Conservation (phyloP, 2,888 invertebrate species). For the Calephelis perditalis region DNA sequence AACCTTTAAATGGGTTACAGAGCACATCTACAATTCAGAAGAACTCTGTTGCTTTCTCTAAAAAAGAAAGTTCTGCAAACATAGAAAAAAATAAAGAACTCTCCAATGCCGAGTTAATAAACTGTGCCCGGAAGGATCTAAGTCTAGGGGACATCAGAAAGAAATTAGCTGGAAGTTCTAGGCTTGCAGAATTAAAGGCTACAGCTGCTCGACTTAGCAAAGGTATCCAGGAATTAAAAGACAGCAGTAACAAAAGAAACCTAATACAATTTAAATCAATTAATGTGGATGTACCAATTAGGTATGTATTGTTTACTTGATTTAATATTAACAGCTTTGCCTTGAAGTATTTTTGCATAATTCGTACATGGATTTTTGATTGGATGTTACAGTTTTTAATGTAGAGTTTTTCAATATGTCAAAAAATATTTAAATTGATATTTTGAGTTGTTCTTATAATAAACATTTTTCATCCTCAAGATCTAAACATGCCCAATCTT, state of each 20-base stretch:
- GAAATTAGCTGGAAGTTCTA: constrained; percentile 82
- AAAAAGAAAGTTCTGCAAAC: constrained; percentile 53
- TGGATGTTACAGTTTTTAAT: too few relatives aligned
- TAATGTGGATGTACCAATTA: constrained; percentile 85
- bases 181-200: constrained; percentile 83
- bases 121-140: constrained; percentile 76
- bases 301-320: constrained; percentile 58
- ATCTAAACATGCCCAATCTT: too few relatives aligned
- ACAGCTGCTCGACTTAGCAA: constrained; percentile 82
- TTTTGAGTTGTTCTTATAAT: too few relatives aligned
- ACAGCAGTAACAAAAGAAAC: constrained; percentile 66
- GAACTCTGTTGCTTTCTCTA: constrained; percentile 43
- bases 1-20: constrained; percentile 11
- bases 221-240: constrained; percentile 79
- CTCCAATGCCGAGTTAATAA: constrained; percentile 57
- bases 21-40: constrained; percentile 18
- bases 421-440: too few relatives aligned
- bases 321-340: too few relatives aligned
- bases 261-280: constrained; percentile 85
- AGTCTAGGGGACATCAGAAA: constrained; percentile 84
- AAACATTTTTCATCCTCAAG: too few relatives aligned
- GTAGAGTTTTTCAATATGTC: too few relatives aligned
- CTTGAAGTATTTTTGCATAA: too few relatives aligned
- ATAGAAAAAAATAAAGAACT: constrained; percentile 35
- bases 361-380: too few relatives aligned